Percentiles rank a stretch among this genome's conserved stretches.
phyloP scores from a whole-genome alignment of 1,140 invertebrate species.

The Caenorhabditis elegans region DNA sequence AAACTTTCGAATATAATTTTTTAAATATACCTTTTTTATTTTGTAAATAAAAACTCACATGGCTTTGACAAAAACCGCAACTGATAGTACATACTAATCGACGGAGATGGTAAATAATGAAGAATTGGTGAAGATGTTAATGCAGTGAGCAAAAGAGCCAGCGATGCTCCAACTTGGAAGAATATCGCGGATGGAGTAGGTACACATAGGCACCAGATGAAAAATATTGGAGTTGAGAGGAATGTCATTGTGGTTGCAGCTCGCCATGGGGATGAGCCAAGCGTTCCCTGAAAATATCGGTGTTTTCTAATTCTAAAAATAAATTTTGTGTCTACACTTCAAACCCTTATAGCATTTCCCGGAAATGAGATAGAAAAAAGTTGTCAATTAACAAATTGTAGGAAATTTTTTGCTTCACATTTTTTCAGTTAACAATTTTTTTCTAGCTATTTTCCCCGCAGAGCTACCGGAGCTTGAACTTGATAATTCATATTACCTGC shows the following conservation, averaged over 20 bases:
- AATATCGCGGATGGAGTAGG: slow-evolving; percentile 4
- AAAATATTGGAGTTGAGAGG: slow-evolving; percentile 21
- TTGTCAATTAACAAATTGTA: too few relatives aligned
- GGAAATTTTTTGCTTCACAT: too few relatives aligned
- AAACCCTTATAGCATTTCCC: too few relatives aligned
- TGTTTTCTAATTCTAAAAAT: background rate
- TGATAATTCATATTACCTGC: too few relatives aligned
- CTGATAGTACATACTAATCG: slow-evolving; percentile 20
- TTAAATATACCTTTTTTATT: too few relatives aligned
- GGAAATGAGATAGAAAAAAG: too few relatives aligned
- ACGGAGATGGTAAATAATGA: slow-evolving; percentile 39
- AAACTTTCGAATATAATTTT: too few relatives aligned
- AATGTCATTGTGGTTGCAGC: slow-evolving; percentile 32
- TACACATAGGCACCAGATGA: slow-evolving; percentile 33
- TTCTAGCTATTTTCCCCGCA: too few relatives aligned
- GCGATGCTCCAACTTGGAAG: slow-evolving; percentile 32
- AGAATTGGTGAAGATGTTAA: slow-evolving; percentile 33
- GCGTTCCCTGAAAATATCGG: slow-evolving; percentile 25
- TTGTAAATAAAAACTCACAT: background rate
- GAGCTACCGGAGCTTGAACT: too few relatives aligned
- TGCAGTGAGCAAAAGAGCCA: slow-evolving; percentile 6
- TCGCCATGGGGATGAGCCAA: slow-evolving; percentile 37
- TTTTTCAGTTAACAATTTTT: too few relatives aligned
- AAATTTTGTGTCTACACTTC: too few relatives aligned
- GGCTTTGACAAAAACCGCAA: background rate